Evolutionary conservation across 2,888 invertebrate species (phyloP), one percentile per base, ranked within the genome.

Genomic region (Orthosia gracilis): DNA sequence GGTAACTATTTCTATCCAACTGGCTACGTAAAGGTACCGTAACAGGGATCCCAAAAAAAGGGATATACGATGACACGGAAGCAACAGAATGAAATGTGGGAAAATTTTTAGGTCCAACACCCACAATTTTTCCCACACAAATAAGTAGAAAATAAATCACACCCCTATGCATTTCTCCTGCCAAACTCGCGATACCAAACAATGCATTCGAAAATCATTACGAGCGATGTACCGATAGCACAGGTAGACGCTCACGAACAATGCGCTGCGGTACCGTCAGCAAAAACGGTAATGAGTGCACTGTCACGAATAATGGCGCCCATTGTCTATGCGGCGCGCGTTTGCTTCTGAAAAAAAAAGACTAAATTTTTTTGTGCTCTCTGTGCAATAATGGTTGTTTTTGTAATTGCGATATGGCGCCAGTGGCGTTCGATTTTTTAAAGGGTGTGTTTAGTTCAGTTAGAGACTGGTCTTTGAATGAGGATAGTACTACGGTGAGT

Each of bases 201-300:
- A 87, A 86, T 80, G 73, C 85, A 80, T 81, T 79, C 83, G 66
- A 85, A 84, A 80, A 86, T 87, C 70, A 87, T 87, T 87, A 86
- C 78, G 69, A 68, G 86, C 88, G 90, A 91, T 91, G 87, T 91
- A 89, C 89, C 91, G 92, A 91, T 90, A 90, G 90, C 90, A 93
- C 94, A 95, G 95, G 95, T 94, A 95, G 94, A 92, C 92, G 92
- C 91, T 90, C 85, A 86, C 89, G 90, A 90, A 94, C 94, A 95
- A 94, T 94, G 90, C 92, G 57, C 68, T 70, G 82, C 69, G 76
- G 77, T 80, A 82, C 88, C 86, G 88, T 90, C 88, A 89, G 91
- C 92, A 94, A 95, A 92, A 95, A 94, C 91, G 95, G 95, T 96
- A 96, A 96, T 95, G 95, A 96, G 95, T 92, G 92, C 92, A 94